Base-by-base conservation (phyloP, 2,797 vertebrate genomes). In the Platalea minor region DNA sequence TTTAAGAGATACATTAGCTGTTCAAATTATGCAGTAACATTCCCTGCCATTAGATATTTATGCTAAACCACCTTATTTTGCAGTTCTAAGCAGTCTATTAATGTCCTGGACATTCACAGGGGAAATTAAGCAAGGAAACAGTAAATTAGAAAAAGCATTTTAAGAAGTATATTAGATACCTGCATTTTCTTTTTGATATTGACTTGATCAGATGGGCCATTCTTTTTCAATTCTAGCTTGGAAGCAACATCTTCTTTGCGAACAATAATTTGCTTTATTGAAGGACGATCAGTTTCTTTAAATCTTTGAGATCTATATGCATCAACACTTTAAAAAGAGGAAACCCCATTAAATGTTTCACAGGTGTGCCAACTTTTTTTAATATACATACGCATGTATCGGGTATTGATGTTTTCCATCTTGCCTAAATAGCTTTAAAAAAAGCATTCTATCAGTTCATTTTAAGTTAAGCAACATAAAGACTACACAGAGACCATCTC, bases 101-200 rank as follows among this genome's bases (percentile, higher is more conserved):
- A 5, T 2, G 4, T 25, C 26, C 61, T 61, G 31, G 46, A 43
- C 20, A 28, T 50, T 72, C 35, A 65, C 4, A 20, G 4, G 26
- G 33, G n/a, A 50, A 63, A 76, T 51, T 39, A 84, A 35, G 28
- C 2, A 7, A 75, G 13, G 23, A 39, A 81, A 53, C 2, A 76
- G 11, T 48, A 74, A 54, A 80, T 61, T 10, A 65, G 6, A 26
- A 80, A 54, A 65, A 59, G 6, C 9, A 50, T 65, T 89, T 92
- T 29, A 25, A 77, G 33, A 24, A 85, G 11, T 28, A 2, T 24
- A 24, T 37, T 63, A 33, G 28, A 46, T 93, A 99, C 99, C 99
- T 99, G 99, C 94, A 99, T 99, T 97, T 98, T 99, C 97, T 99
- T 99, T 97, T 99, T 99, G 89, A 99, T 95, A 85, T 97, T 98